A percentile compares a stretch with the other conserved stretches of the same genome.
These are phyloP conservation scores for Protosalanx chinensis DNA, from an alignment of 2,797 vertebrate species.

Conservation along the genomic window DNA sequence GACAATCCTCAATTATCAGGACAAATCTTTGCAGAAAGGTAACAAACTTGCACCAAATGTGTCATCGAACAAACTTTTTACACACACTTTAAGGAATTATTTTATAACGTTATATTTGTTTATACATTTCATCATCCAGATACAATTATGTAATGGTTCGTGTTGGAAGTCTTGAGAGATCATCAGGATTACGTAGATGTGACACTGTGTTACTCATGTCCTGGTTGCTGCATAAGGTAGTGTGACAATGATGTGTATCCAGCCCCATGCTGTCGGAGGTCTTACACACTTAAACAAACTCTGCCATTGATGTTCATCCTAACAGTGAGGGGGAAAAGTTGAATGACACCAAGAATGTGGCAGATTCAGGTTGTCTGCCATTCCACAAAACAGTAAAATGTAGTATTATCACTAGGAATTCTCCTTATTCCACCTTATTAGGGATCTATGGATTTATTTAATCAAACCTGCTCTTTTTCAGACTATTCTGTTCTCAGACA, in stretches of 20 bases:
- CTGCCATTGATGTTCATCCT: slow-evolving; percentile 22
- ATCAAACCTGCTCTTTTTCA: slow-evolving; percentile 28
- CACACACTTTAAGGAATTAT: no score
- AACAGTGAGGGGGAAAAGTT: slow-evolving; percentile 35
- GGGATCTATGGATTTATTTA: slow-evolving; percentile 45
- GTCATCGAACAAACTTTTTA: no score
- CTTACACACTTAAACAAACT: slow-evolving; percentile 18
- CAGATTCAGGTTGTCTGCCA: slow-evolving; percentile 23
- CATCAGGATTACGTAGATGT: not conserved
- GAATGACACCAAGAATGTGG: slow-evolving; percentile 17
- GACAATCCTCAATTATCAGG: no score
- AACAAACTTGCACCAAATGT: no score
- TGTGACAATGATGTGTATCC: slow-evolving; percentile 11
- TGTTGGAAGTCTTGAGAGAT: slow-evolving; percentile 2
- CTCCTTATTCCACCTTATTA: slow-evolving; percentile 48
- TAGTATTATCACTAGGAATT: not conserved
- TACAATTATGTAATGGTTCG: no score
- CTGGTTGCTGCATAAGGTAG: not conserved
- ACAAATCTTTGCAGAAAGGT: no score
- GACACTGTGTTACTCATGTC: slow-evolving; percentile 12
- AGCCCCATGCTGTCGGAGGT: slow-evolving; percentile 15
- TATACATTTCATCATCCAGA: no score
- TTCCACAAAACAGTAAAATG: not conserved
- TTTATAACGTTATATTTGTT: no score
- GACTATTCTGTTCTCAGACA: slow-evolving; percentile 62